A percentile compares a stretch with the other conserved stretches of the same genome.
Conservation (phyloP, 2,797 vertebrate genomes). For the Cynopterus sphinx region DNA sequence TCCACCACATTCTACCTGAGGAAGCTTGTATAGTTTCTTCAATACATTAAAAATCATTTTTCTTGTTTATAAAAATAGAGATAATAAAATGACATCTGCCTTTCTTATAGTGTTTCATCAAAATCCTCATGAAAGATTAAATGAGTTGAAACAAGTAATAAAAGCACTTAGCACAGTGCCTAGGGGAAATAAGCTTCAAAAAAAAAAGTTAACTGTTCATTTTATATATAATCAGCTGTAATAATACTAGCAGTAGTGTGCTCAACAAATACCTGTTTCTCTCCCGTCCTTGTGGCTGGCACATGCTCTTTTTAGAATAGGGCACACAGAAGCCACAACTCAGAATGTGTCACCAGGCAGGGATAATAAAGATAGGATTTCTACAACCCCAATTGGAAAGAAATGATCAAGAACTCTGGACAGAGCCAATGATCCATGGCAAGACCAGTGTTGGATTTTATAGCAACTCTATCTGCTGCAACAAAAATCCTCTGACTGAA, state of each 20-base stretch:
- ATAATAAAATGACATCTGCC: not conserved
- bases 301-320: not conserved
- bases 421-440: not conserved
- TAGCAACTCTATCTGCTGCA: not conserved
- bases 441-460: not conserved
- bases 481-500: not conserved
- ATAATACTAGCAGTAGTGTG: not conserved
- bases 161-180: not conserved
- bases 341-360: not conserved
- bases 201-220: not conserved
- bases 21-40: not conserved
- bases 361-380: not conserved
- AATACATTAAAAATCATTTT: conserved; percentile 1
- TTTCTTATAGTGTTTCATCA: not conserved
- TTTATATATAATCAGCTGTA: not conserved
- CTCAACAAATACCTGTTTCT: not conserved
- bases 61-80: not conserved
- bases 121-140: not conserved
- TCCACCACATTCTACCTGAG: not conserved
- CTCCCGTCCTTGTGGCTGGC: not conserved
- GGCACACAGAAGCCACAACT: not conserved
- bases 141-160: not conserved
- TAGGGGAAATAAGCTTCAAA: not conserved
- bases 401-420: not conserved
- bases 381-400: not conserved